Evolutionary conservation across 1,140 invertebrate genomes (phyloP).

Genomic region (Aphis craccivora): DNA sequence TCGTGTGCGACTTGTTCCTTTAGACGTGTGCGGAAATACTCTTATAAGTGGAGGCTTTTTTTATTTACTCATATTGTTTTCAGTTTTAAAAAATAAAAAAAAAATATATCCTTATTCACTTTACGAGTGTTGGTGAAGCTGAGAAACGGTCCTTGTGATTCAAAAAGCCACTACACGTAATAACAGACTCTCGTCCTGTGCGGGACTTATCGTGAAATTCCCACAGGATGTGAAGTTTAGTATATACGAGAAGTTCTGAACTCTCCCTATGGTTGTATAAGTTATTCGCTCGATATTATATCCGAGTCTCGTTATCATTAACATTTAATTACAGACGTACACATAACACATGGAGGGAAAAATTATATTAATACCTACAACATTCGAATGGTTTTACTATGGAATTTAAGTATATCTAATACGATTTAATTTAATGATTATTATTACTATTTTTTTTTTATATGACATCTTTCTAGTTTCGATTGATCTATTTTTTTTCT

Average conservation of each 20-base stretch:
- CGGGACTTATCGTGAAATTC: conserved; percentile 53
- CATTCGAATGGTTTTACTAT: background rate
- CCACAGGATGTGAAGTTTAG: conserved; percentile 50
- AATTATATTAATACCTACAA: conserved; percentile 19
- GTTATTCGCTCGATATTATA: conserved; percentile 53
- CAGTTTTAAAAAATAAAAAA: conserved; percentile 28
- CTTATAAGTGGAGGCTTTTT: background rate
- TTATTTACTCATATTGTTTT: conserved; percentile 40
- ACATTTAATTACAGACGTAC: conserved; percentile 47
- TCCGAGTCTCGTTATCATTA: conserved; percentile 57
- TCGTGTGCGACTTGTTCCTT: conserved; percentile 4
- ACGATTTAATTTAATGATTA: background rate
- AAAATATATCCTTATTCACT: conserved; percentile 31
- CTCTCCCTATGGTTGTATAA: conserved; percentile 30
- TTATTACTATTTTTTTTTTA: background rate
- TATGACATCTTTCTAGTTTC: background rate
- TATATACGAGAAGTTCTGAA: conserved; percentile 50
- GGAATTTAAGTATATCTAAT: background rate
- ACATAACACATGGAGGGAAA: background rate
- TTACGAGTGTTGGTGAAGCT: conserved; percentile 10
- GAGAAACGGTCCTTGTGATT: conserved; percentile 45
- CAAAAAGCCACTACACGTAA: conserved; percentile 49
- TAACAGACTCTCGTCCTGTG: conserved; percentile 34
- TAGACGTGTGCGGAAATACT: conserved; percentile 4
- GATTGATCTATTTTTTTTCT: background rate